Conservation (phyloP, 1,140 invertebrate species). For the Ceratitis capitata region DNA sequence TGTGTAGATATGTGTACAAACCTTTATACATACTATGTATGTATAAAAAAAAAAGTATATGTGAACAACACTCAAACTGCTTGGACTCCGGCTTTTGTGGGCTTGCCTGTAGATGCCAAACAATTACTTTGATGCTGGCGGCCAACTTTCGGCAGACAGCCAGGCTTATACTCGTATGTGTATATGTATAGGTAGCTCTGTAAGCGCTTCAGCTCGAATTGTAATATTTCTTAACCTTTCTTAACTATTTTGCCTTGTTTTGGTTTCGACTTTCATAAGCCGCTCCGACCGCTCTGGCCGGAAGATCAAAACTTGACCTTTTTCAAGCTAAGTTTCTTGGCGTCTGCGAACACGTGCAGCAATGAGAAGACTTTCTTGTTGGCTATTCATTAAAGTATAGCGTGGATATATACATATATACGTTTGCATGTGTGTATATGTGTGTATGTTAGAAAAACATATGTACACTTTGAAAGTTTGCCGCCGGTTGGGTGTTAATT, state of each 20-base stretch:
- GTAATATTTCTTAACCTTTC: background rate
- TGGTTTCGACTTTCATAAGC: background rate
- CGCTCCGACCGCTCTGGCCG: background rate
- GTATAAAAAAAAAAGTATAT: background rate
- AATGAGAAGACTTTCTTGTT: background rate
- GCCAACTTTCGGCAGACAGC: background rate
- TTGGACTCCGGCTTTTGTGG: background rate
- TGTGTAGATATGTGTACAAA: background rate
- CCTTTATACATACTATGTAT: background rate
- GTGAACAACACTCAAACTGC: background rate
- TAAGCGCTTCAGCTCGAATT: background rate
- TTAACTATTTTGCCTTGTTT: background rate
- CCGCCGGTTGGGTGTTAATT: constrained; percentile 21
- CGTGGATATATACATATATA: background rate
- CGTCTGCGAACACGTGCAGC: constrained; percentile 18
- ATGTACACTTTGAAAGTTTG: background rate
- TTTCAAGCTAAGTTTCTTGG: background rate
- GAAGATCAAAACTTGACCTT: constrained; percentile 1
- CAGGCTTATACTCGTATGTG: background rate
- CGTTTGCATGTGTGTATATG: background rate
- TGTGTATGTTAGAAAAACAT: background rate
- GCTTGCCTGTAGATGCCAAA: background rate
- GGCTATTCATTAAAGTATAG: background rate
- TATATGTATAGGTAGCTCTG: background rate
- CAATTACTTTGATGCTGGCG: background rate